Evolutionary conservation across 2,888 invertebrate genomes (phyloP).

Genomic region (Troglohyphantes excavatus): DNA sequence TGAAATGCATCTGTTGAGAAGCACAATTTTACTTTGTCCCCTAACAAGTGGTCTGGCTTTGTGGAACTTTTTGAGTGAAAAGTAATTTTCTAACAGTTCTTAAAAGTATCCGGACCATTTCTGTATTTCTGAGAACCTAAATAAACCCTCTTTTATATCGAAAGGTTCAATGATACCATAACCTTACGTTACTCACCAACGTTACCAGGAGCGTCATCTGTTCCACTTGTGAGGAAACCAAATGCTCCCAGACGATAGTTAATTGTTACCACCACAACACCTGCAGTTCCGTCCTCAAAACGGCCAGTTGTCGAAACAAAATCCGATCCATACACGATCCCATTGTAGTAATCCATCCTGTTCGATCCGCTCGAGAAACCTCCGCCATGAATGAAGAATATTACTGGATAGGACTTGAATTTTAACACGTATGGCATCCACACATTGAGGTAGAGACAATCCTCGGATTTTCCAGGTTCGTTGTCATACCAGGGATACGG

Average conservation of each 20-base stretch:
- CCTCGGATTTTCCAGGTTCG: constrained; percentile 84
- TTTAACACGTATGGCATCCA: constrained; percentile 86
- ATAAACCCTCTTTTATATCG: too few species aligned
- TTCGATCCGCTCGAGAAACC: constrained; percentile 80
- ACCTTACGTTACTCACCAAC: constrained; percentile 80
- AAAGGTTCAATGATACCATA: too few species aligned
- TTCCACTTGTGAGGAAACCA: constrained; percentile 82
- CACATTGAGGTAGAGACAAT: constrained; percentile 92
- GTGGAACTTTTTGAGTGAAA: too few species aligned
- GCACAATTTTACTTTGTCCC: too few species aligned
- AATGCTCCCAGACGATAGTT: too few species aligned
- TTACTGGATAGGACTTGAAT: constrained; percentile 86
- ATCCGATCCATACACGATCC: constrained; percentile 83
- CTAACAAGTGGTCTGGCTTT: too few species aligned
- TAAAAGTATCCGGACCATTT: too few species aligned
- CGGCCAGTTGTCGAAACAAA: too few species aligned
- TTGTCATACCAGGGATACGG: background rate
- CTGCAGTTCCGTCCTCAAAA: too few species aligned
- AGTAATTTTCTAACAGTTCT: too few species aligned
- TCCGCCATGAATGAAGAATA: constrained; percentile 85
- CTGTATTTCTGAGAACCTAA: too few species aligned
- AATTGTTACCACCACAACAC: background rate
- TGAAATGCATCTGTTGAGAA: too few species aligned
- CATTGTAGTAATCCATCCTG: constrained; percentile 83
- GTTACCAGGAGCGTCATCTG: constrained; percentile 81